Evolutionary conservation across 2,113 vertebrate species (phyloP).

Genomic region (Eublepharis macularius): DNA sequence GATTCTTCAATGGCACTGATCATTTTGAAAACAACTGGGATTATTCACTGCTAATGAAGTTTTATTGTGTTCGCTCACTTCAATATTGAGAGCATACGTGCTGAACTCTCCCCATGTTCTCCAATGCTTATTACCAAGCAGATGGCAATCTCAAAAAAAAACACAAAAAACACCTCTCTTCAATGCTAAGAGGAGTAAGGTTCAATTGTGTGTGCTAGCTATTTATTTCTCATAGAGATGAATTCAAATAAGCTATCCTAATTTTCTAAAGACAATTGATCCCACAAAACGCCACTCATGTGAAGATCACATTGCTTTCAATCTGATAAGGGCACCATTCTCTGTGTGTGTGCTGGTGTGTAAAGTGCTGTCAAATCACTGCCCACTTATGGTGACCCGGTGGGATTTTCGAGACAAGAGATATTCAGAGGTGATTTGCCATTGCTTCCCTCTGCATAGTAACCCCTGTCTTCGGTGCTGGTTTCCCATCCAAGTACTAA

Average conservation of each 20-base stretch:
- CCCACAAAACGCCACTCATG: background rate
- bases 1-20: background rate
- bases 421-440: no score
- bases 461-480: no score
- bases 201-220: background rate
- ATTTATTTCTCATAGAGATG: background rate
- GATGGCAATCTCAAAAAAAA: background rate
- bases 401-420: no score
- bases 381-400: no score
- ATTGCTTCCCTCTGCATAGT: no score
- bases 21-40: background rate
- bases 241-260: background rate
- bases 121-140: background rate
- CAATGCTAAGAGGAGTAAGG: background rate
- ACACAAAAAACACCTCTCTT: background rate
- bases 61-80: slow-evolving; percentile 19
- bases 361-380: no score
- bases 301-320: background rate
- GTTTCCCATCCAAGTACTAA: no score
- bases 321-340: no score
- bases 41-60: slow-evolving; percentile 27
- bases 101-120: slow-evolving; percentile 1
- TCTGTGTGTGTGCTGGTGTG: no score
- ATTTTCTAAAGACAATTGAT: background rate
- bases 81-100: background rate